A percentile compares a stretch with the other conserved stretches of the same genome.
phyloP scores from a whole-genome alignment of 2,797 vertebrate species.

The Chromobotia macracanthus region DNA sequence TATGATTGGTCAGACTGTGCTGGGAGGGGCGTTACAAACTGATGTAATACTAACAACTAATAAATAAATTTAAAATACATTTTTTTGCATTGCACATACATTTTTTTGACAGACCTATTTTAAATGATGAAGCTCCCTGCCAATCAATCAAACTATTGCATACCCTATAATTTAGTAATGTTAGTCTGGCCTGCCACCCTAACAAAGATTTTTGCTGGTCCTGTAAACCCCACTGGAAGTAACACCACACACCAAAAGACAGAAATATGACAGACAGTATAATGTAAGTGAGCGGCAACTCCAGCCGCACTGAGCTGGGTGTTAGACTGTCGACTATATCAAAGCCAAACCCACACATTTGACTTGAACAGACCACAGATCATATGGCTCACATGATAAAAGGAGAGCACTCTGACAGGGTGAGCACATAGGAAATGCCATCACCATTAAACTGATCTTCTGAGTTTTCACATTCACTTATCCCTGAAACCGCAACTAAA shows the following conservation, averaged over 20 bases:
- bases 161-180: too few relatives aligned
- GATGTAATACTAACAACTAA: too few relatives aligned
- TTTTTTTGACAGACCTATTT: too few relatives aligned
- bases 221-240: too few relatives aligned
- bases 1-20: too few relatives aligned
- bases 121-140: too few relatives aligned
- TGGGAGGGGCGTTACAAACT: too few relatives aligned
- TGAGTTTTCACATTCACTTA: constrained; percentile 7
- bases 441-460: constrained; percentile 3
- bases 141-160: too few relatives aligned
- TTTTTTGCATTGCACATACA: too few relatives aligned
- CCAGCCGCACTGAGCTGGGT: not conserved
- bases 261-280: constrained; percentile 1
- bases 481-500: not conserved
- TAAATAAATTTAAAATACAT: too few relatives aligned
- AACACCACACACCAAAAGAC: not conserved
- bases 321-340: constrained; percentile 17
- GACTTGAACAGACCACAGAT: constrained; percentile 20
- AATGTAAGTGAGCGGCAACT: not conserved
- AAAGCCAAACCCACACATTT: constrained; percentile 32
- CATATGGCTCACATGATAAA: constrained; percentile 17
- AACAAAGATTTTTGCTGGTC: not conserved
- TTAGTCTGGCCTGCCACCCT: too few relatives aligned
- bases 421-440: constrained; percentile 17
- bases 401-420: not conserved